Base-by-base conservation (phyloP, 2,113 vertebrate genomes). In the Gopherus evgoodei region DNA sequence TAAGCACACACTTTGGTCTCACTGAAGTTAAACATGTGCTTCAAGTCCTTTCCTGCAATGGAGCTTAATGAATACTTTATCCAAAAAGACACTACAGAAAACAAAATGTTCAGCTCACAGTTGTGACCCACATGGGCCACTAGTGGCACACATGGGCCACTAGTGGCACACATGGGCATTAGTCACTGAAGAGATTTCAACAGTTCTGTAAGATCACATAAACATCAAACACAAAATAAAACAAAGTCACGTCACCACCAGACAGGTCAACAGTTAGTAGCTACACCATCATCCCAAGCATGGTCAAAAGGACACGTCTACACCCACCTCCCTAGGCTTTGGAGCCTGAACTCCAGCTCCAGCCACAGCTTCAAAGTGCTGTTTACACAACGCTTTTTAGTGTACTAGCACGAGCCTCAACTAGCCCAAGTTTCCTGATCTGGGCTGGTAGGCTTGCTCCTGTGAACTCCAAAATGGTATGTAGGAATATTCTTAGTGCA, bases 191-290 rank as follows among this genome's bases (percentile, higher is more conserved):
- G 29, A 62, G 29, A 62, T 62, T 31, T 19, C 1, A 3, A 0
- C 0, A 1, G 29, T 19, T 0, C 1, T 31, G 78, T 54, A 38
- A 53, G 8, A 49, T 21, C 44, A 29, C 0, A n/a, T 76, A 25
- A 5, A 11, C 1, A 10, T 31, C 65, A 3, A 84, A 54, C 79
- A 50, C 22, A 54, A 50, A 79, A 49, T 11, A n/a, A 4, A 83
- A 53, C 81, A 72, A 52, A 42, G 14, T 42, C 75, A 38, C 12
- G 6, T 38, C 38, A 76, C 22, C 24, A 24, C 24, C 22, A 29
- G 50, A n/a, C 35, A n/a, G 19, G 8, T 62, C 17, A 50, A 0
- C 0, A 38, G 65, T 11, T n/a, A 31, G 11, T 5, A 38, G 44
- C 49, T 2, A 2, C 24, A 27, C 72, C 9, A 16, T 1, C 27